These are phyloP conservation scores for Acanthochromis polyacanthus DNA, from an alignment of 2,113 vertebrate species.

Conservation along the genomic window DNA sequence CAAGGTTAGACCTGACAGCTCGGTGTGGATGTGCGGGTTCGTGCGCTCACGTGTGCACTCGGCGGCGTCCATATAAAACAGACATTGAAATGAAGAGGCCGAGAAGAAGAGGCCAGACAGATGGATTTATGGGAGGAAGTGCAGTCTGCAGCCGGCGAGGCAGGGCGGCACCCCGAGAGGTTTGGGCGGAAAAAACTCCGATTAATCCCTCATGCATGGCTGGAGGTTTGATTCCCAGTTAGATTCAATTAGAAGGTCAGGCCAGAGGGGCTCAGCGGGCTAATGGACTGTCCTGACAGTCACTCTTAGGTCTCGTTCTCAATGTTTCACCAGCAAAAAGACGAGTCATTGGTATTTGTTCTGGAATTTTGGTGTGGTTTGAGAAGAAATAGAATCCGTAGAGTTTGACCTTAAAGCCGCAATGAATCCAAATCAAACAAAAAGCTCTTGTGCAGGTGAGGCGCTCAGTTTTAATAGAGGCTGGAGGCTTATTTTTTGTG, in stretches of 20 bases:
- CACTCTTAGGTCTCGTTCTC: slow-evolving; percentile 13
- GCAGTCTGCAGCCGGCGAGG: not conserved
- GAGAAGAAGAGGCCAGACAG: slow-evolving; percentile 17
- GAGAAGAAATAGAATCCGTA: not conserved
- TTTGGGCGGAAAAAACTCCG: not conserved
- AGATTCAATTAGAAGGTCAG: slow-evolving; percentile 54
- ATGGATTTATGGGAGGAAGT: slow-evolving; percentile 41
- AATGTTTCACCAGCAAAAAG: slow-evolving; percentile 20
- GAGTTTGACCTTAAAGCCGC: not conserved
- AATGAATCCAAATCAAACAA: not conserved
- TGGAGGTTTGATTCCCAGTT: slow-evolving; percentile 54
- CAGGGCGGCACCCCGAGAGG: slow-evolving; percentile 24
- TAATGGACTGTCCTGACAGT: slow-evolving; percentile 33
- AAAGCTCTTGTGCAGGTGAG: not conserved
- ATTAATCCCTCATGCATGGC: slow-evolving; percentile 44
- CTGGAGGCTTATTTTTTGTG: not conserved
- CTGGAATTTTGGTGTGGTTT: not conserved
- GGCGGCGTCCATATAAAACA: slow-evolving; percentile 46
- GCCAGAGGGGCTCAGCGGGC: slow-evolving; percentile 24
- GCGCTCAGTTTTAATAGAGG: not conserved
- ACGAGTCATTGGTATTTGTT: slow-evolving; percentile 3
- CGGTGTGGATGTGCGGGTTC: slow-evolving; percentile 31
- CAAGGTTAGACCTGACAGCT: slow-evolving; percentile 76
- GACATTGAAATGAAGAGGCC: slow-evolving; percentile 54
- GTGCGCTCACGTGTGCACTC: no score